Conservation (phyloP, 2,797 vertebrate genomes). For the Gymnodraco acuticeps region DNA sequence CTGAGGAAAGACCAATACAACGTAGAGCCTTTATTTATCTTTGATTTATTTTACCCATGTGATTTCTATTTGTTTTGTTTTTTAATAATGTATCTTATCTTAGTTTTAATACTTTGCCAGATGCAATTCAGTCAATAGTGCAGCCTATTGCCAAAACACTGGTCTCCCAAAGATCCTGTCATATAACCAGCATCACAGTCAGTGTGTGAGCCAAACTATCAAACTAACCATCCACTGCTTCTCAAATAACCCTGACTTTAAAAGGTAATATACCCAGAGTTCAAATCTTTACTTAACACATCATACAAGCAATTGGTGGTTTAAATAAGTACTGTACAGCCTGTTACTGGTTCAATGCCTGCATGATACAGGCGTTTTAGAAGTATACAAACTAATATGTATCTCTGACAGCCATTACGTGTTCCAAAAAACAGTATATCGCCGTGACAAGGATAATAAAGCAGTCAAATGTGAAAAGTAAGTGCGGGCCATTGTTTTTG, state of each 20-base stretch:
- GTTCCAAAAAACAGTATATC: slow-evolving; percentile 49
- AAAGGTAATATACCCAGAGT: slow-evolving; percentile 23
- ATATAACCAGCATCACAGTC: slow-evolving; percentile 33
- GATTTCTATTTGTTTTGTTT: slow-evolving; percentile 8
- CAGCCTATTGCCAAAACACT: slow-evolving; percentile 21
- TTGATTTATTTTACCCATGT: slow-evolving; percentile 26
- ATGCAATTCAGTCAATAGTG: slow-evolving; percentile 22
- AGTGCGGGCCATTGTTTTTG: neutral
- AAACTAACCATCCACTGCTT: slow-evolving; percentile 30
- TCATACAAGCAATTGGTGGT: slow-evolving; percentile 23
- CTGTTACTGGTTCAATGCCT: slow-evolving; percentile 17
- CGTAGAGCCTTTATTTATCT: slow-evolving; percentile 15
- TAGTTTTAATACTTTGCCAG: slow-evolving; percentile 26
- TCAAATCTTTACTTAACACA: slow-evolving; percentile 20
- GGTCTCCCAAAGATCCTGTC: slow-evolving; percentile 33
- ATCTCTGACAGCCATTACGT: slow-evolving; percentile 39
- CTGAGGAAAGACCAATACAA: slow-evolving; percentile 31
- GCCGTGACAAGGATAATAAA: slow-evolving; percentile 49
- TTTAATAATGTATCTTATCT: slow-evolving; percentile 26
- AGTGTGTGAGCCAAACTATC: slow-evolving; percentile 35
- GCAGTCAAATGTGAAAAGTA: slow-evolving; percentile 18
- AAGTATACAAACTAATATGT: slow-evolving; percentile 32
- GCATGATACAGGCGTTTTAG: slow-evolving; percentile 39
- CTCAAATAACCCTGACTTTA: slow-evolving; percentile 38
- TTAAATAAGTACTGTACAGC: slow-evolving; percentile 15